These are phyloP conservation scores for Pseudotriccus pelzelni DNA, from an alignment of 2,797 vertebrate species.

Conservation along the genomic window DNA sequence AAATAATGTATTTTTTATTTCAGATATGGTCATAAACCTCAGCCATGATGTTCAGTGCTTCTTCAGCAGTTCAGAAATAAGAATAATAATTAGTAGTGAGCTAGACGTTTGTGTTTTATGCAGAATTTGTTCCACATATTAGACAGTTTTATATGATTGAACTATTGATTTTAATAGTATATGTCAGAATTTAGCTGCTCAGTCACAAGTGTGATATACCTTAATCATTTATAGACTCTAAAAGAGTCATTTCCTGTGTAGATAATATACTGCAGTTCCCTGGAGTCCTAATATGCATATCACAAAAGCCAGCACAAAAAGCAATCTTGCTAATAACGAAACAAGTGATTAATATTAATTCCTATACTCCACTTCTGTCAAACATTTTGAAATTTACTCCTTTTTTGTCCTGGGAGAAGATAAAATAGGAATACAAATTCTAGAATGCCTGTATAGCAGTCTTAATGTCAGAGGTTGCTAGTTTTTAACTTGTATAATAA, in stretches of 20 bases:
- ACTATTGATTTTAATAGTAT: slow-evolving; percentile 51
- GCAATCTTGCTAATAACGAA: slow-evolving; percentile 58
- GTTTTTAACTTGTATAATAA: neutral
- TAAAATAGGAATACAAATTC: slow-evolving; percentile 30
- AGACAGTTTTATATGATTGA: neutral
- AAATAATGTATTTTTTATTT: neutral
- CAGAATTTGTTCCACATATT: neutral
- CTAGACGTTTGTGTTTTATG: neutral
- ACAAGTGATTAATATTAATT: slow-evolving; percentile 75
- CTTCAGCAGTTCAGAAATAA: neutral
- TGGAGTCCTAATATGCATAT: slow-evolving; percentile 55
- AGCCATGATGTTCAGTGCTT: neutral
- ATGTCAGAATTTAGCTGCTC: slow-evolving; percentile 35
- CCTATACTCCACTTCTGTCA: slow-evolving; percentile 32
- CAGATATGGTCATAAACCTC: neutral
- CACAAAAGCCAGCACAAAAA: slow-evolving; percentile 62
- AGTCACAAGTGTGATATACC: neutral
- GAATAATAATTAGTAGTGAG: neutral
- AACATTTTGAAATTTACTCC: slow-evolving; percentile 33
- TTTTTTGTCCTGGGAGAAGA: slow-evolving; percentile 6
- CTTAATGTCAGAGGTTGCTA: neutral
- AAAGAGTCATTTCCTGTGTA: slow-evolving; percentile 37
- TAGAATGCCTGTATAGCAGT: neutral
- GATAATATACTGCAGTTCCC: slow-evolving; percentile 22
- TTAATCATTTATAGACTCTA: slow-evolving; percentile 27